phyloP scores from a whole-genome alignment of 2,888 invertebrate species.

The Diarsia mendica region DNA sequence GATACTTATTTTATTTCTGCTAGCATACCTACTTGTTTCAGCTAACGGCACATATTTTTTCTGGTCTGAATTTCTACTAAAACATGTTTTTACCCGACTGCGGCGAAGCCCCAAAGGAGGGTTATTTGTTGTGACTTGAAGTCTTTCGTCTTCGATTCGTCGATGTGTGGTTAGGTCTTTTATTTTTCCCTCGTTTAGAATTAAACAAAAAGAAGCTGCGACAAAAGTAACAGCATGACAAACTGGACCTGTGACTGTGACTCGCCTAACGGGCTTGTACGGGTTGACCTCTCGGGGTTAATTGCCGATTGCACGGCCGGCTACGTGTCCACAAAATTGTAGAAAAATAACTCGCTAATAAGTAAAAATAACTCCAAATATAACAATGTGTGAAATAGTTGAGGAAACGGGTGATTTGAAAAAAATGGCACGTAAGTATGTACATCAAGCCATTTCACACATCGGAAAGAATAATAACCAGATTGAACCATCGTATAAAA shows the following conservation, averaged over 20 bases:
- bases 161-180: slow-evolving; percentile 15
- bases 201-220: slow-evolving; percentile 26
- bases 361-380: background rate
- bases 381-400: slow-evolving; percentile 8
- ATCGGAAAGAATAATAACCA: background rate
- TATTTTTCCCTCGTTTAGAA: slow-evolving; percentile 26
- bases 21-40: slow-evolving; percentile 30
- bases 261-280: slow-evolving; percentile 38
- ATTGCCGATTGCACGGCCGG: slow-evolving; percentile 5
- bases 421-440: background rate
- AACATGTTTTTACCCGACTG: slow-evolving; percentile 33
- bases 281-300: slow-evolving; percentile 22
- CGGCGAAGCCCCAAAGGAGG: no score
- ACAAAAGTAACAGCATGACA: slow-evolving; percentile 32
- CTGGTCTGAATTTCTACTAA: slow-evolving; percentile 24
- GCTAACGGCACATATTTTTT: slow-evolving; percentile 55
- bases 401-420: background rate
- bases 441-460: background rate
- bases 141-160: slow-evolving; percentile 5
- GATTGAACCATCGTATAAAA: background rate
- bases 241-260: slow-evolving; percentile 4
- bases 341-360: background rate
- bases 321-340: slow-evolving; percentile 11
- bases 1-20: slow-evolving; percentile 46
- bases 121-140: slow-evolving; percentile 9